Base-by-base conservation (phyloP, 2,113 vertebrate species). In the Lophotis ruficrista region DNA sequence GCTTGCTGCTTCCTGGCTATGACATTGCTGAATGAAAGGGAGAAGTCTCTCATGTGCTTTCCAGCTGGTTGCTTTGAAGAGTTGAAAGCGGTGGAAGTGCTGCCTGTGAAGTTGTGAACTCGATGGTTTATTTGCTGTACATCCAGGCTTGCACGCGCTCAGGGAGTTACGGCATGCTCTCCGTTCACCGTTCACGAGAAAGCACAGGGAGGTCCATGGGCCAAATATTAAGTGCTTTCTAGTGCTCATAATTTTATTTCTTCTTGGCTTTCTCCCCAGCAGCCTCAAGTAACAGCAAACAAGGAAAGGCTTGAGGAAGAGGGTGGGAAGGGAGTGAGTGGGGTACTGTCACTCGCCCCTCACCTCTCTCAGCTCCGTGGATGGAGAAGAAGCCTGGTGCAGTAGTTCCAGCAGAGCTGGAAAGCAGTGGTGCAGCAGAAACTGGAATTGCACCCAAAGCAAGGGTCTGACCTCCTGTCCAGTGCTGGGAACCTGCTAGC, bases 141-240 rank as follows among this genome's bases (percentile, higher is more conserved):
- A 83, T 56, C 60, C 31, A 0, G 0, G n/a, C 77, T 53, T 12
- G 30, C 15, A 12, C 0, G 2, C 0, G 5, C 28, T 45, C 56
- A 25, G 66, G 62, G 72, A 76, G 64, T 75, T 53, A 13, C 4
- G 24, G 57, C 58, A 48, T 45, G 4, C 9, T 21, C 56, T 35
- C n/a, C 21, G 41, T 43, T 43, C 41, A 43, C 73, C 6, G 4
- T 61, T 76, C 84, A 80, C 51, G 56, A 64, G 82, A 48, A 65
- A 79, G 58, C 58, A 53, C 43, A 4, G 15, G 57, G 50, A 65
- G 37, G 21, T 54, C 27, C 6, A 2, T 8, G 10, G 47, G 56
- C 43, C 76, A 83, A 70, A 83, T 71, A 81, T 70, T 61, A 93
- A 90, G 47, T 35, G 48, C 56, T 66, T 83, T 80, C 21, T 35